These are phyloP conservation scores for Melitaea cinxia DNA, from an alignment of 1,140 invertebrate genomes.

Conservation along the genomic window DNA sequence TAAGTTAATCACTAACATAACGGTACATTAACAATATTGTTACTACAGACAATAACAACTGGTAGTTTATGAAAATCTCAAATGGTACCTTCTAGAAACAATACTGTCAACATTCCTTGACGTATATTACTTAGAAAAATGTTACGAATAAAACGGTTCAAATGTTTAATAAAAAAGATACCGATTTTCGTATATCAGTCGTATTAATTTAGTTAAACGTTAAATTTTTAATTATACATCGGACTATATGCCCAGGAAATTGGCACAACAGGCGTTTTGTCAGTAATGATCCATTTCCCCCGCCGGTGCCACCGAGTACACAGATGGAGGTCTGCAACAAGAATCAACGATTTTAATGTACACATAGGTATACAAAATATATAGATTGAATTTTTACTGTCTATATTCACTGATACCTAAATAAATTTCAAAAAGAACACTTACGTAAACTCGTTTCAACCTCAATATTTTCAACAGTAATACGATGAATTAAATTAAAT, in stretches of 20 bases:
- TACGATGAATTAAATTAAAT: no score
- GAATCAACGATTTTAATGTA: slow-evolving; percentile 7
- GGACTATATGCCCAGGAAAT: slow-evolving; percentile 45
- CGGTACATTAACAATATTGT: slow-evolving; percentile 23
- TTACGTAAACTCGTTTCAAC: no score
- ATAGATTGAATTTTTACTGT: no score
- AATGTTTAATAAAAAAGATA: slow-evolving; percentile 38
- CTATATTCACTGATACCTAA: no score
- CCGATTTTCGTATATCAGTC: slow-evolving; percentile 50
- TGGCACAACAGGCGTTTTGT: slow-evolving; percentile 57
- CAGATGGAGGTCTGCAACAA: slow-evolving; percentile 70
- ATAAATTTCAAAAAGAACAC: no score
- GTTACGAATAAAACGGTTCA: slow-evolving; percentile 31
- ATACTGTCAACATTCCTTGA: slow-evolving; percentile 35
- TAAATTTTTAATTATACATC: slow-evolving; percentile 39
- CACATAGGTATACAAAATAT: neutral
- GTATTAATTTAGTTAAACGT: slow-evolving; percentile 43
- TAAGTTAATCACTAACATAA: slow-evolving; percentile 12
- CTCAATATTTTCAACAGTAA: no score
- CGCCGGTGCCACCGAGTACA: slow-evolving; percentile 69
- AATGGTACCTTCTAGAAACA: slow-evolving; percentile 23
- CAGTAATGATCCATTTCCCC: slow-evolving; percentile 71
- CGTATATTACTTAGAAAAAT: slow-evolving; percentile 31
- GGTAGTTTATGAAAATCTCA: slow-evolving; percentile 22
- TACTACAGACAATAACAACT: slow-evolving; percentile 24